These are phyloP conservation scores for Leptinotarsa tumamoca DNA, from an alignment of 2,888 invertebrate species.

Conservation along the genomic window DNA sequence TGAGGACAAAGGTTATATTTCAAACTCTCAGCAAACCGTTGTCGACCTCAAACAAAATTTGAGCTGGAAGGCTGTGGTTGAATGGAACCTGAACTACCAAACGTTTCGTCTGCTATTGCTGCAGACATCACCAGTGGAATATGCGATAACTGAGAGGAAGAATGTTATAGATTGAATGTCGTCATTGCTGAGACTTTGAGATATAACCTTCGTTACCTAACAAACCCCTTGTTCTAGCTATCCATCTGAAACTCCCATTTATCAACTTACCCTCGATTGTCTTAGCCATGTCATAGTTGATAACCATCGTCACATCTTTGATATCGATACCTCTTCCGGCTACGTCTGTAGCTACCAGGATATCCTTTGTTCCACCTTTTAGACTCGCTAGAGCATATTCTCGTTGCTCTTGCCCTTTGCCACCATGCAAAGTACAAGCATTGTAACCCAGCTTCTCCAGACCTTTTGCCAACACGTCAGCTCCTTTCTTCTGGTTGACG, in stretches of 20 bases:
- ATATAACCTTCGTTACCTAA: too few relatives aligned
- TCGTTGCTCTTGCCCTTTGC: slow-evolving; percentile 99
- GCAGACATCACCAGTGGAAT: too few relatives aligned
- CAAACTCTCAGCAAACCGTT: too few relatives aligned
- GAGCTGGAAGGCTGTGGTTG: too few relatives aligned
- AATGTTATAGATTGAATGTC: too few relatives aligned
- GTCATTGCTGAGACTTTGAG: too few relatives aligned
- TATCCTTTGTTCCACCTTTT: slow-evolving; percentile 96
- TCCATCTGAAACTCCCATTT: neutral
- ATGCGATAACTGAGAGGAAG: too few relatives aligned
- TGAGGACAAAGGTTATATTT: too few relatives aligned
- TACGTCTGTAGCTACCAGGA: slow-evolving; percentile 98
- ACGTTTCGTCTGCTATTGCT: too few relatives aligned
- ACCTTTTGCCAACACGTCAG: slow-evolving; percentile 96
- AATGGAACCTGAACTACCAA: too few relatives aligned
- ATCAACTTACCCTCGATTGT: slow-evolving; percentile 83
- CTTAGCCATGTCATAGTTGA: slow-evolving; percentile 99
- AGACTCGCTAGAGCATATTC: slow-evolving; percentile 97
- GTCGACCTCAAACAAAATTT: too few relatives aligned
- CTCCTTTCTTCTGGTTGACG: slow-evolving; percentile 98
- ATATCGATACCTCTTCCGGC: slow-evolving; percentile 99
- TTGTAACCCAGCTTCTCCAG: slow-evolving; percentile 97
- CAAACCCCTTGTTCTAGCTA: too few relatives aligned
- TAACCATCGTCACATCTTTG: slow-evolving; percentile 98
- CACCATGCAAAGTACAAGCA: slow-evolving; percentile 97